These are phyloP conservation scores for Huso huso DNA, from an alignment of 2,797 vertebrate species.

Conservation along the genomic window DNA sequence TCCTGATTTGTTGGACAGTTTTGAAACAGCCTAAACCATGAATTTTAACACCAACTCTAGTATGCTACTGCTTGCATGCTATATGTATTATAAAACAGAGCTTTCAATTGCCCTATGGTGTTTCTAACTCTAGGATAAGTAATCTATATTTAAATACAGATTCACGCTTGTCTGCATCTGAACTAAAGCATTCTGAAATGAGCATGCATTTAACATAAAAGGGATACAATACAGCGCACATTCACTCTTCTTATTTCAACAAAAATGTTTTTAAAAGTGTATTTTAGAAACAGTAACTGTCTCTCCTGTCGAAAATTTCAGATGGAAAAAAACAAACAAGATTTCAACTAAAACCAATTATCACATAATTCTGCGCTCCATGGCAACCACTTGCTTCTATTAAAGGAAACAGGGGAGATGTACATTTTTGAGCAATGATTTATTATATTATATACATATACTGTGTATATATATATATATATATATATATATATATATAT, in stretches of 20 bases:
- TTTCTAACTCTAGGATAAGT: neutral
- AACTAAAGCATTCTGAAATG: neutral
- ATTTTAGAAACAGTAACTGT: constrained; percentile 1
- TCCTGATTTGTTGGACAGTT: too few species aligned
- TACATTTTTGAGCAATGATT: too few species aligned
- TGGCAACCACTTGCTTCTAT: too few species aligned
- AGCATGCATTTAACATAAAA: too few species aligned
- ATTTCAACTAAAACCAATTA: constrained; percentile 33
- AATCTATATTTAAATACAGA: constrained; percentile 7
- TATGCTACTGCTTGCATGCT: neutral
- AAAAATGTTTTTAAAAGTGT: neutral
- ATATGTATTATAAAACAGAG: constrained; percentile 6
- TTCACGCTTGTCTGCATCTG: constrained; percentile 3
- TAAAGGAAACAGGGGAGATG: too few species aligned
- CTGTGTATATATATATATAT: constrained; percentile 6
- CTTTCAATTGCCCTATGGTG: constrained; percentile 7
- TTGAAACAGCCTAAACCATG: too few species aligned
- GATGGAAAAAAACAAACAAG: constrained; percentile 11
- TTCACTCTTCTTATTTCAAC: neutral
- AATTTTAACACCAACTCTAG: too few species aligned
- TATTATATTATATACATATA: neutral
- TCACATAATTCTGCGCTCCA: constrained; percentile 31
- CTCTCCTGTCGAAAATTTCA: constrained; percentile 6
- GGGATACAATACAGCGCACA: neutral
- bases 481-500: constrained; percentile 1